Percentiles rank a stretch among this genome's conserved stretches.
phyloP scores from a whole-genome alignment of 1,140 invertebrate genomes.

The Meloidogyne exigua region DNA sequence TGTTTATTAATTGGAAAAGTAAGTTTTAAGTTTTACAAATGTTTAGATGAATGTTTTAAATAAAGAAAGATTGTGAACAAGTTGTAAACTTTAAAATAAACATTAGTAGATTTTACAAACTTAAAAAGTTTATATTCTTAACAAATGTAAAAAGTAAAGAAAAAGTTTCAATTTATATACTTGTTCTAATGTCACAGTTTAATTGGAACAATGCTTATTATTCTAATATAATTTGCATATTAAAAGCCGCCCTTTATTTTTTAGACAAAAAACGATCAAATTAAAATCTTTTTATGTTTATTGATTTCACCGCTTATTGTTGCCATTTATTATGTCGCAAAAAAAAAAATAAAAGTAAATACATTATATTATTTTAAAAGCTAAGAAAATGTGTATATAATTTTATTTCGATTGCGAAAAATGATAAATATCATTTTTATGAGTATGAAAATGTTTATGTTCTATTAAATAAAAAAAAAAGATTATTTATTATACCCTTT shows the following conservation, averaged over 20 bases:
- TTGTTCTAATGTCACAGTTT: background rate
- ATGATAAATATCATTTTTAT: background rate
- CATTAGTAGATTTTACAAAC: too few relatives aligned
- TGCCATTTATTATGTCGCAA: background rate
- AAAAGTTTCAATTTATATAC: background rate
- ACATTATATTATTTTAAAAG: background rate
- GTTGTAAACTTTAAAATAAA: too few relatives aligned
- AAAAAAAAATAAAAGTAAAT: too few relatives aligned
- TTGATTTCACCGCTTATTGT: background rate
- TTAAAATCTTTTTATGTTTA: background rate
- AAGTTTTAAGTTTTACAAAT: too few relatives aligned
- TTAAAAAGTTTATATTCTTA: background rate
- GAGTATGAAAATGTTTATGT: too few relatives aligned
- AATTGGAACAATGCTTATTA: background rate
- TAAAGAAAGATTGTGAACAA: too few relatives aligned
- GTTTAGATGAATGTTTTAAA: too few relatives aligned
- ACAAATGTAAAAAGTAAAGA: too few relatives aligned
- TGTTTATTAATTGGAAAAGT: too few relatives aligned
- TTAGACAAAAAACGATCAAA: background rate
- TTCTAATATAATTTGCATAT: background rate
- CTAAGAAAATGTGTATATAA: background rate
- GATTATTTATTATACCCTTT: too few relatives aligned
- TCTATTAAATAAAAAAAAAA: too few relatives aligned
- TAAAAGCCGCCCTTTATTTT: background rate
- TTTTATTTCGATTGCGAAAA: background rate